Conservation (phyloP, 2,888 invertebrate species). For the Leptinotarsa haldemani region DNA sequence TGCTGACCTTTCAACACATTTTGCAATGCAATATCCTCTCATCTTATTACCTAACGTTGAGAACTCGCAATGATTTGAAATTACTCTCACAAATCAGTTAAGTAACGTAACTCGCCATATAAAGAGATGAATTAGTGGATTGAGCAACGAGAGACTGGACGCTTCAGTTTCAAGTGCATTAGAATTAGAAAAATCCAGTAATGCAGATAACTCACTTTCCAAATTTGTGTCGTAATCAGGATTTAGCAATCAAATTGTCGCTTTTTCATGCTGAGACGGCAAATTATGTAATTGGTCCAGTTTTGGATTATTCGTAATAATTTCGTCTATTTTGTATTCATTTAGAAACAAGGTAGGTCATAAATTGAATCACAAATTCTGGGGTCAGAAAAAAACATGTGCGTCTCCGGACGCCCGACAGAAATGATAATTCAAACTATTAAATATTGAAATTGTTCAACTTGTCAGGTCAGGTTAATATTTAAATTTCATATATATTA, state of each 20-base stretch:
- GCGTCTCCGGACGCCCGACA: too few species aligned
- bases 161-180: conserved; percentile 19
- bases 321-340: too few species aligned
- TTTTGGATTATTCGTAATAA: too few species aligned
- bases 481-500: too few species aligned
- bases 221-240: neutral
- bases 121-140: conserved; percentile 12
- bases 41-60: conserved; percentile 19
- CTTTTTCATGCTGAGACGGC: neutral
- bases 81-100: conserved; percentile 27
- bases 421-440: too few species aligned
- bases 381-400: too few species aligned
- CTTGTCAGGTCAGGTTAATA: too few species aligned
- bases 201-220: neutral
- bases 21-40: conserved; percentile 17
- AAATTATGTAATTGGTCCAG: too few species aligned
- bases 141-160: conserved; percentile 22
- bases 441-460: too few species aligned
- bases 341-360: too few species aligned
- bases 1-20: conserved; percentile 7
- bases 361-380: too few species aligned
- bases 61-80: conserved; percentile 17
- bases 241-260: neutral
- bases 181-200: neutral
- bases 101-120: conserved; percentile 4